Conservation (phyloP, 2,888 invertebrate genomes). For the Alloscopus bannaensis region DNA sequence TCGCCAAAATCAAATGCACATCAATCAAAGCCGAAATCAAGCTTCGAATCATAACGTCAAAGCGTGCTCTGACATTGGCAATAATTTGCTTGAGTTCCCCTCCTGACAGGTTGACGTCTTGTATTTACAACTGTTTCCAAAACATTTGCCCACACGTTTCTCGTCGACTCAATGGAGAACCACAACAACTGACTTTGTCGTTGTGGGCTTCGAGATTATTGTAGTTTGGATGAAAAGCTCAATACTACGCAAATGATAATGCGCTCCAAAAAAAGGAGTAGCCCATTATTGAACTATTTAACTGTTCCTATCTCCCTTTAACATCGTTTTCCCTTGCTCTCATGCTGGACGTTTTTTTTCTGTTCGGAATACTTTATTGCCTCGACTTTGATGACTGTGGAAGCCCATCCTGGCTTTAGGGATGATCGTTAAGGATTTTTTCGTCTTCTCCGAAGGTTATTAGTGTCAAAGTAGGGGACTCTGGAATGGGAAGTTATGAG, state of each 20-base stretch:
- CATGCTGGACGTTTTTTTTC: slow-evolving; percentile 12
- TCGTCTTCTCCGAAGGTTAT: slow-evolving; percentile 56
- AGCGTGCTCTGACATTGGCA: slow-evolving; percentile 3
- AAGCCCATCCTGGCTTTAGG: slow-evolving; percentile 1
- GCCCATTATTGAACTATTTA: slow-evolving; percentile 42
- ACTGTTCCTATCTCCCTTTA: slow-evolving; percentile 10
- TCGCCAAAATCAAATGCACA: slow-evolving; percentile 20
- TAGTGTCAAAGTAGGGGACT: slow-evolving; percentile 64
- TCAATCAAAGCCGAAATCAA: slow-evolving; percentile 20
- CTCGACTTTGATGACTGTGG: slow-evolving; percentile 59
- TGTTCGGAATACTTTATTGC: slow-evolving; percentile 44
- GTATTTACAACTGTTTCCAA: slow-evolving; percentile 8
- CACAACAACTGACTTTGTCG: no score
- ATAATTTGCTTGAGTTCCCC: background rate
- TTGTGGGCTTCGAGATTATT: no score
- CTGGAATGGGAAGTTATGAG: slow-evolving; percentile 66
- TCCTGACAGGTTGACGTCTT: slow-evolving; percentile 1
- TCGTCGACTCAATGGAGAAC: no score
- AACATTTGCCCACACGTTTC: background rate
- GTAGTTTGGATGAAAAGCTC: no score
- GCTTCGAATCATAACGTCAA: slow-evolving; percentile 1
- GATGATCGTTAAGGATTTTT: slow-evolving; percentile 64
- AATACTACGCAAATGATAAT: no score
- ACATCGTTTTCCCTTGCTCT: no score
- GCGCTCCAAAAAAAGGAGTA: no score